Percentiles rank a stretch among this genome's conserved stretches.
Evolutionary conservation across 2,888 invertebrate species (phyloP).

Genomic region (Ochropleura plecta): DNA sequence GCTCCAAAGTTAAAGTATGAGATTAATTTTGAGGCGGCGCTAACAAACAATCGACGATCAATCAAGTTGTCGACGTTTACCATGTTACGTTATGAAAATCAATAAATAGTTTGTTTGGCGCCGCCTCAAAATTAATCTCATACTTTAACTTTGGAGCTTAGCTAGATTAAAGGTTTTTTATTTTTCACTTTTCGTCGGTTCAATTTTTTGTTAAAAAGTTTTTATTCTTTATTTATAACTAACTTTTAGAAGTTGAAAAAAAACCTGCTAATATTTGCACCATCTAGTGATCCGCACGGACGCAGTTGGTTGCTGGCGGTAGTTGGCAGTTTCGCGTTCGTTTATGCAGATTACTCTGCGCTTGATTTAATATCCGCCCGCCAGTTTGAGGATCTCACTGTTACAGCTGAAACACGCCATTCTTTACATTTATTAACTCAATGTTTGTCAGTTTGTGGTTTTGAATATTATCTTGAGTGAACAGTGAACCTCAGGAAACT

Average conservation of each 20-base stretch:
- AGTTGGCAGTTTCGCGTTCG: slow-evolving; percentile 66
- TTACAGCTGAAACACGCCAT: slow-evolving; percentile 30
- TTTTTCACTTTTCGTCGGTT: no score
- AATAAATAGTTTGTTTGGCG: no score
- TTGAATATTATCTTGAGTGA: slow-evolving; percentile 27
- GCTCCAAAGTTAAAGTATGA: no score
- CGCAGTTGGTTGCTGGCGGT: slow-evolving; percentile 45
- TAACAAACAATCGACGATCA: no score
- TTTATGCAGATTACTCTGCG: slow-evolving; percentile 77
- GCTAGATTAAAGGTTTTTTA: no score
- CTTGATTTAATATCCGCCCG: slow-evolving; percentile 69
- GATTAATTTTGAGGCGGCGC: no score
- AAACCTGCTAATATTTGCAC: slow-evolving; percentile 44
- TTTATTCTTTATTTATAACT: slow-evolving; percentile 15
- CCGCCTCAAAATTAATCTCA: no score
- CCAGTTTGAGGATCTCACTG: slow-evolving; percentile 46
- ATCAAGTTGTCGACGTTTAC: no score
- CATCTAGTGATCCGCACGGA: slow-evolving; percentile 51
- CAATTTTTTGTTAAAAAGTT: no score
- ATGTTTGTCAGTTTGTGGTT: slow-evolving; percentile 24
- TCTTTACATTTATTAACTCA: slow-evolving; percentile 43
- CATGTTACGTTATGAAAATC: no score
- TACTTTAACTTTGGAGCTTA: no score
- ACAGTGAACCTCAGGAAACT: not conserved
- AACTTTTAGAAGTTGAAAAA: slow-evolving; percentile 26